These are phyloP conservation scores for Mythimna albipuncta DNA, from an alignment of 2,888 invertebrate species.

Conservation along the genomic window DNA sequence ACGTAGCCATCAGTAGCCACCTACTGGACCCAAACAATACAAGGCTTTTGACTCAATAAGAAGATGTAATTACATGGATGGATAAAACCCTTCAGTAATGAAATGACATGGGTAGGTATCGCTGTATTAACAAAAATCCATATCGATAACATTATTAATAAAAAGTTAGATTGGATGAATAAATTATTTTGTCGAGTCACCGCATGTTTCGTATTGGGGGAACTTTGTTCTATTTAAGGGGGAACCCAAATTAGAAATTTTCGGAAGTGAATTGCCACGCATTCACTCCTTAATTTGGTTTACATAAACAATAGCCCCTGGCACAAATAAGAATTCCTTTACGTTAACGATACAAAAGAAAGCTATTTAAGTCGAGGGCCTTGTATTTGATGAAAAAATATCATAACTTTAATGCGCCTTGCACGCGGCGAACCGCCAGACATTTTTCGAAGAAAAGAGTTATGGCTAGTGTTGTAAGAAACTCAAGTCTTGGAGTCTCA, in stretches of 20 bases:
- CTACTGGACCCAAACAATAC: too few species aligned
- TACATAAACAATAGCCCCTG: conserved; percentile 59
- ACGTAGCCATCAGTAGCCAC: too few species aligned
- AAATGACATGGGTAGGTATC: background rate
- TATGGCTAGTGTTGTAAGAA: background rate
- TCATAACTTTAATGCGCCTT: conserved; percentile 27
- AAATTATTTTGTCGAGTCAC: conserved; percentile 58
- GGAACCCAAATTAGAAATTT: conserved; percentile 49
- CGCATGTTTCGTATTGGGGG: conserved; percentile 31
- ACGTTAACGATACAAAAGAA: conserved; percentile 36
- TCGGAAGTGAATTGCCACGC: conserved; percentile 50
- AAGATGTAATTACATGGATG: too few species aligned
- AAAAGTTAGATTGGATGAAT: conserved; percentile 66
- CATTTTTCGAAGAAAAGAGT: conserved; percentile 12
- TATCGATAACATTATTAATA: conserved; percentile 23
- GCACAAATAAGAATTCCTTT: conserved; percentile 43
- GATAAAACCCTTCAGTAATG: too few species aligned
- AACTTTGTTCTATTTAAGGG: conserved; percentile 33
- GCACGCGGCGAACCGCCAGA: background rate
- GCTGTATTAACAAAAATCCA: conserved; percentile 13
- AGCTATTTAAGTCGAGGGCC: conserved; percentile 17
- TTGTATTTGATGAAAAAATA: conserved; percentile 26
- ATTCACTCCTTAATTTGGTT: conserved; percentile 61
- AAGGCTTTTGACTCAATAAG: too few species aligned
- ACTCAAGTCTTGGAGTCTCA: too few species aligned